Conservation (phyloP, 2,113 vertebrate species). For the Lycocorax pyrrhopterus region DNA sequence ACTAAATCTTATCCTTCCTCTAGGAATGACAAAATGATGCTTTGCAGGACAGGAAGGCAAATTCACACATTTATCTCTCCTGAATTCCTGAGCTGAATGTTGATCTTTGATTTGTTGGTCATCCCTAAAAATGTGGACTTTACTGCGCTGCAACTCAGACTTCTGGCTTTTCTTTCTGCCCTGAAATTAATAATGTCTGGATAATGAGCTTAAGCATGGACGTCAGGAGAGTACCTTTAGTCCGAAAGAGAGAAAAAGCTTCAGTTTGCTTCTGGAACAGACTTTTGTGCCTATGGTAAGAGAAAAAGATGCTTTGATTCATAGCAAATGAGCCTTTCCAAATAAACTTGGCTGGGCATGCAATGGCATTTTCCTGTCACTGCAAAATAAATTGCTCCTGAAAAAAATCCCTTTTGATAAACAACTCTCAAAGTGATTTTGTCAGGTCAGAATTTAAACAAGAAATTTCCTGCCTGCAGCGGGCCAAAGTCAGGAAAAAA, state of each 20-base stretch:
- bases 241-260: neutral
- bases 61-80: neutral
- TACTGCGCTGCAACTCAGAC: neutral
- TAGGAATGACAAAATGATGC: neutral
- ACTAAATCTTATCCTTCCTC: neutral
- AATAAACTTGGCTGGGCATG: neutral
- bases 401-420: neutral
- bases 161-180: neutral
- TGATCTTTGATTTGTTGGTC: neutral
- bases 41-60: neutral
- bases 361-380: neutral
- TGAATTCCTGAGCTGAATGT: neutral
- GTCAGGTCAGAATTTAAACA: conserved; percentile 5
- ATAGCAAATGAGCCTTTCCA: neutral
- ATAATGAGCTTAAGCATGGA: neutral
- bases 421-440: neutral
- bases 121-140: neutral
- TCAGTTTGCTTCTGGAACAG: neutral
- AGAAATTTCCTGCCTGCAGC: neutral
- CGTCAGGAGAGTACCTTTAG: neutral
- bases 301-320: neutral
- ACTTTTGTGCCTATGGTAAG: neutral
- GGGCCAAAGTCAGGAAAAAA: neutral
- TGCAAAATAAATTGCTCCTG: conserved; percentile 6
- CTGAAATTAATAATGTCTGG: neutral